Evolutionary conservation across 2,113 vertebrate species (phyloP), one percentile per base, ranked within the genome.

Genomic region (Cebus imitator): DNA sequence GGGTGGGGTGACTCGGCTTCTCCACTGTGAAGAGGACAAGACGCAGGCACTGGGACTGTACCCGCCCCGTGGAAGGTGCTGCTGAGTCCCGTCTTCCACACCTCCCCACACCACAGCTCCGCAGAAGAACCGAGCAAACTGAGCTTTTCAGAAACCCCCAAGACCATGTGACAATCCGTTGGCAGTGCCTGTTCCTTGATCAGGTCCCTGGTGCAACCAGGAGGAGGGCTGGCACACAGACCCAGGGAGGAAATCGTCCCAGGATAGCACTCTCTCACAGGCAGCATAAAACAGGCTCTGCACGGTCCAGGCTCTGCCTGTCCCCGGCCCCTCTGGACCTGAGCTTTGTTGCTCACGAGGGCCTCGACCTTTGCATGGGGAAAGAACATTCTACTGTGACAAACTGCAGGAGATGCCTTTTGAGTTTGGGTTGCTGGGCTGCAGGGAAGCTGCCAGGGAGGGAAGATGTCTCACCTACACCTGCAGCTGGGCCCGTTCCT

Each of bases 401-500:
- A 48, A 8, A 21, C 75, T 45, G 23, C 10, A 2, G 5, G 48
- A 25, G 20, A 27, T 48, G 32, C 21, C 79, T 25, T 37, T 13
- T 25, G 79, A 1, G 76, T 20, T 21, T 0, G 0, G 64, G 50
- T 35, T 6, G 4, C 64, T 17, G 82, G 84, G 20, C 61, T 23
- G 32, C 79, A n/a, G 25, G 40, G 45, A 9, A 6, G 0, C 14
- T 2, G 1, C n/a, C 13, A 30, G 30, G 45, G 37, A 12, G 23
- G 27, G 37, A 2, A 58, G n/a, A 5, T 58, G 8, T 8, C 27
- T 17, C 14, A 18, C 4, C 45, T 2, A 1, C 13, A 0, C 43
- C 0, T 0, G 7, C n/a, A 20, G 27, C 27, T 18, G 14, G n/a
- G 17, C n/a, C 18, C 0, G 0, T 18, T 8, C 23, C 2, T 1